Evolutionary conservation across 2,113 vertebrate genomes (phyloP).

Genomic region (Oryzias curvinotus): DNA sequence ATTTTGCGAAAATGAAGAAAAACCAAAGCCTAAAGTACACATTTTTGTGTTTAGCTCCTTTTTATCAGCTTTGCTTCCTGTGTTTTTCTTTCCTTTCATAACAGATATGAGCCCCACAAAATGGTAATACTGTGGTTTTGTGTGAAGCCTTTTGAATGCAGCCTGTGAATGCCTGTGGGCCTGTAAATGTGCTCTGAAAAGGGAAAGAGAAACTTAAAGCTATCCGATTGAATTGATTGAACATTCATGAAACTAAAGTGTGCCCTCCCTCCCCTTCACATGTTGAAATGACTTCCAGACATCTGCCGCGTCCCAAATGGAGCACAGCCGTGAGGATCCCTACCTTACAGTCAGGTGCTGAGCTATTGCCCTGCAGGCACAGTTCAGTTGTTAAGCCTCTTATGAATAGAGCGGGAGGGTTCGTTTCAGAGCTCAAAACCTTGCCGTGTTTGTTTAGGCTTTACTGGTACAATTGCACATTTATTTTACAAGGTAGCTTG

Average conservation of each 20-base stretch:
- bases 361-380: conserved; percentile 77
- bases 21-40: too few species aligned
- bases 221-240: conserved; percentile 84
- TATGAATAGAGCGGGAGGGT: conserved; percentile 55
- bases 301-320: conserved; percentile 69
- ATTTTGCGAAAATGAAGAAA: too few species aligned
- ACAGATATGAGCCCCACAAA: conserved; percentile 64
- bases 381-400: conserved; percentile 73
- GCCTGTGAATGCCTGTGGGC: conserved; percentile 74
- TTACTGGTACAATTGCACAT: conserved; percentile 57
- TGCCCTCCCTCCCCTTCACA: conserved; percentile 64
- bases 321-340: conserved; percentile 76
- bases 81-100: conserved; percentile 12
- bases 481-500: conserved; percentile 52
- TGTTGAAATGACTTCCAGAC: conserved; percentile 83
- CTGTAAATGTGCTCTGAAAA: conserved; percentile 70
- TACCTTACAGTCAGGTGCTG: conserved; percentile 76
- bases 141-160: conserved; percentile 71
- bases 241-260: conserved; percentile 81
- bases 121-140: conserved; percentile 72
- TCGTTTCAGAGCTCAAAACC: conserved; percentile 58
- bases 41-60: conserved; percentile 20
- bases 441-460: conserved; percentile 42
- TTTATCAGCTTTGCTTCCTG: conserved; percentile 47
- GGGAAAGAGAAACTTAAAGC: conserved; percentile 76